phyloP scores from a whole-genome alignment of 2,888 invertebrate genomes.

The Entomobrya proxima region DNA sequence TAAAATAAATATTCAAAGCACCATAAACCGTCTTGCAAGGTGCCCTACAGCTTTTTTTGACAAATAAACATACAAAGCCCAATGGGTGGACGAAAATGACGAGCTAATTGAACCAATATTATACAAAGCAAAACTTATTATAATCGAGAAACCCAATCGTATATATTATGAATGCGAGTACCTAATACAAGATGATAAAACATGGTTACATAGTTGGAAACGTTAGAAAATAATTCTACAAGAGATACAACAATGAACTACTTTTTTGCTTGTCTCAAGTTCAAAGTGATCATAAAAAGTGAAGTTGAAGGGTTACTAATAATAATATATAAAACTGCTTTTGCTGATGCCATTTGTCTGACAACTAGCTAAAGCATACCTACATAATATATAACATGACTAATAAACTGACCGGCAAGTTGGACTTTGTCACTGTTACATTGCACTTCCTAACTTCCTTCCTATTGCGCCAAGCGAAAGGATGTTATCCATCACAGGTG shows the following conservation, averaged over 20 bases:
- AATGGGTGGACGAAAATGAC: conserved; percentile 4
- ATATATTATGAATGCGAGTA: background rate
- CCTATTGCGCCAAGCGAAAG: conserved; percentile 34
- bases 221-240: background rate
- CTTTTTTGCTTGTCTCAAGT: conserved; percentile 55
- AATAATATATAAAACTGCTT: background rate
- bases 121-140: background rate
- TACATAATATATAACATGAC: background rate
- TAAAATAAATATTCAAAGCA: background rate
- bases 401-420: background rate
- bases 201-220: conserved; percentile 21
- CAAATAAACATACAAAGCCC: conserved; percentile 8
- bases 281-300: conserved; percentile 55
- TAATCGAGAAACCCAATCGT: background rate
- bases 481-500: conserved; percentile 24
- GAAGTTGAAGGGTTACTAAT: conserved; percentile 41
- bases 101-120: conserved; percentile 36
- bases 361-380: background rate
- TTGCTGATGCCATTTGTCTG: background rate
- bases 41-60: background rate
- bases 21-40: background rate
- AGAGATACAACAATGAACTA: conserved; percentile 28
- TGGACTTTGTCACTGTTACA: conserved; percentile 20
- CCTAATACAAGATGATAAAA: background rate
- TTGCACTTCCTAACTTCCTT: conserved; percentile 57